These are phyloP conservation scores for Noctua janthe DNA, from an alignment of 2,888 invertebrate genomes.

Conservation along the genomic window DNA sequence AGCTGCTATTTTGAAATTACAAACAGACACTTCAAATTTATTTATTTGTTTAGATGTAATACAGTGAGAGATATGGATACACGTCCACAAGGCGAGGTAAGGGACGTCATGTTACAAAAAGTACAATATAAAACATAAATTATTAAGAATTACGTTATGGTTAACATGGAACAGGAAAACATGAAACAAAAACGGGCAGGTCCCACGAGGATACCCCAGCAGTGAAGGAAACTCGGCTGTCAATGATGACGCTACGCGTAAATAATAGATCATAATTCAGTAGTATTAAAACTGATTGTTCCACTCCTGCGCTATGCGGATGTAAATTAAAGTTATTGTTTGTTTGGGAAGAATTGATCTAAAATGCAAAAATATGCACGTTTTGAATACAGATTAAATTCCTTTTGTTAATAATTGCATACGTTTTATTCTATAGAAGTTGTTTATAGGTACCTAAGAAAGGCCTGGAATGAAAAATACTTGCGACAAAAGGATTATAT, in stretches of 20 bases:
- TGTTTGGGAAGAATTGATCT: conserved; percentile 30
- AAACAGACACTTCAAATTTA: no score
- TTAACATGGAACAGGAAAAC: conserved; percentile 9
- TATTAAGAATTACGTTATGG: background rate
- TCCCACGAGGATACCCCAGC: conserved; percentile 16
- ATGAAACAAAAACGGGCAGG: conserved; percentile 19
- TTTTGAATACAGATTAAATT: conserved; percentile 22
- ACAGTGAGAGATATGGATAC: background rate
- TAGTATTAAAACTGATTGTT: conserved; percentile 41
- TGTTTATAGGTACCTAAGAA: background rate
- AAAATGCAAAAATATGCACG: conserved; percentile 46
- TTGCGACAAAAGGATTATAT: conserved; percentile 20
- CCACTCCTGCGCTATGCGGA: conserved; percentile 28
- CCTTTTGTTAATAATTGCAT: conserved; percentile 4
- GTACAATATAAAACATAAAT: conserved; percentile 1
- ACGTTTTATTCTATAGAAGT: conserved; percentile 6
- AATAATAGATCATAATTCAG: conserved; percentile 30
- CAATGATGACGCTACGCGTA: conserved; percentile 13
- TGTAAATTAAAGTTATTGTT: conserved; percentile 50
- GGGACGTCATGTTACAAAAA: background rate
- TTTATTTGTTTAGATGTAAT: no score
- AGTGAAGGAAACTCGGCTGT: background rate
- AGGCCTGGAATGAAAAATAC: conserved; percentile 16
- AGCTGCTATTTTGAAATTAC: no score
- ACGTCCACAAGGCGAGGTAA: background rate